Evolutionary conservation across 2,888 invertebrate species (phyloP), one percentile per base, ranked within the genome.

Genomic region (Keiferia lycopersicella): DNA sequence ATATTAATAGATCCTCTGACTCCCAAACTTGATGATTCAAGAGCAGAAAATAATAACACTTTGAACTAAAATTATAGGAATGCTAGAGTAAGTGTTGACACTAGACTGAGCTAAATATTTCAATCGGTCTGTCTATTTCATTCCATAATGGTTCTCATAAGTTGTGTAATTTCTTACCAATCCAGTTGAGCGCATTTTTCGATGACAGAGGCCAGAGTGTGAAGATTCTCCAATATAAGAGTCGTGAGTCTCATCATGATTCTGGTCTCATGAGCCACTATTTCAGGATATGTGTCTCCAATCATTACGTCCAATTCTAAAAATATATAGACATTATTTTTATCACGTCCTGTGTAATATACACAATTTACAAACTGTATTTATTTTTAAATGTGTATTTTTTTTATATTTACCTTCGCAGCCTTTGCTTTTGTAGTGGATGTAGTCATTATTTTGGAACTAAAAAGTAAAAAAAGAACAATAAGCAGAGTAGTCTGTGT

Each of bases 231-330:
- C 70, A 94, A 84, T 22, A 96, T 91, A 65, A 93, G 92, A 65
- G 93, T 84, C 8, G 95, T 93, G 53, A 96, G 86, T 12, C 93
- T 84, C 79, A 95, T 91, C 93, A 97, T 94, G 74, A 98, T 95
- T 64, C 94, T 90, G 3, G 95, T 95, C 87, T 98, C 97, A 71
- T 95, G 94, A 66, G 96, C 95, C 73, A 94, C 94, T 74, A 98
- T 96, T 78, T 96, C 95, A 12, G 95, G 93, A 75, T 95, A 94
- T 45, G 96, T 94, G 84, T 97, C 96, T 45, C 97, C 97, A 66
- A 97, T 90, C 70, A 94, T 89, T 66, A 92, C 85, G 82, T 98
- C 97, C 73, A 98, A 79, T 79, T 96, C 96, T 94, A 34, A 14
- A 58, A 58, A 57, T 30, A 30, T 4, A 30, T 30, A 30, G 30